Evolutionary conservation across 2,113 vertebrate species (phyloP).

Genomic region (Phyllostomus hastatus): DNA sequence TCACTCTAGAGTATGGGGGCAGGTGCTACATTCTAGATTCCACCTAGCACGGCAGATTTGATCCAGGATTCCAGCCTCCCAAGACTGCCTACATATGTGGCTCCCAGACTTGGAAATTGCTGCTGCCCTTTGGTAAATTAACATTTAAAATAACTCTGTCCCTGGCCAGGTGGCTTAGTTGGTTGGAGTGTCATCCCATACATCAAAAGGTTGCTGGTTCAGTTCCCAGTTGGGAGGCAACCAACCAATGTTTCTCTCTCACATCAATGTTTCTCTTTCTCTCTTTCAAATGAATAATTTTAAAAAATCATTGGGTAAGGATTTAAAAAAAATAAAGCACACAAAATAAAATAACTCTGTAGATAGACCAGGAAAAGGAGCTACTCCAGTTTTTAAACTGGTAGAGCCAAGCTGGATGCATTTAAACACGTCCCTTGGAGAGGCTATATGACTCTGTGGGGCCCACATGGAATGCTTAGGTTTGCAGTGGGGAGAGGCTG

Average conservation of each 20-base stretch:
- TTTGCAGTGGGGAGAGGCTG: fast-evolving
- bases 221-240: too few species aligned
- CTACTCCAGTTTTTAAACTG: not conserved
- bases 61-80: not conserved
- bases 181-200: too few species aligned
- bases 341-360: not conserved
- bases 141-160: not conserved
- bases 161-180: too few species aligned
- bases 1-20: fast-evolving
- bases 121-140: not conserved
- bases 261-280: too few species aligned
- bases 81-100: not conserved
- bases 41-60: not conserved
- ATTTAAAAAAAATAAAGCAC: too few species aligned
- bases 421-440: not conserved
- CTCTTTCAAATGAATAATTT: too few species aligned
- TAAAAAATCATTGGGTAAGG: too few species aligned
- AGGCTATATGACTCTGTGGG: not conserved
- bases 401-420: not conserved
- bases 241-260: too few species aligned
- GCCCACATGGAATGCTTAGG: not conserved
- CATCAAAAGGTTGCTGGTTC: too few species aligned
- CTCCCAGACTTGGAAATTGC: not conserved
- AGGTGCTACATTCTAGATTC: not conserved
- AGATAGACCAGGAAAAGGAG: not conserved